Evolutionary conservation across 2,797 vertebrate genomes (phyloP), one percentile per base, ranked within the genome.

Genomic region (Onychomys leucogaster): DNA sequence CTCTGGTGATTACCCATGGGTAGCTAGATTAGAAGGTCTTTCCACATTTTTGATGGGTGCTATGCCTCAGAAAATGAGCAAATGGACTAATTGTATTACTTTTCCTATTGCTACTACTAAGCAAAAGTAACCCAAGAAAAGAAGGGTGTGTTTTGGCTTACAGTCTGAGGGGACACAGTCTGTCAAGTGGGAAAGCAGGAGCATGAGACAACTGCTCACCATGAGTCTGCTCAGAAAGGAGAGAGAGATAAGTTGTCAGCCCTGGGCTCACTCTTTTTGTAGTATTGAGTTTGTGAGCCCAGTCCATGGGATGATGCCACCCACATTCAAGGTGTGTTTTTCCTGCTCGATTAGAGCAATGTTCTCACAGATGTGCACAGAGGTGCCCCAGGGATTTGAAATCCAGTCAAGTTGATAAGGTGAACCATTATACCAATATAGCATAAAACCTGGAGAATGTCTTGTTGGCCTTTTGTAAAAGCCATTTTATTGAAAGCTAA

Each of bases 31-130:
- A 63, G 57, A 65, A 41, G 11, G 63, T 43, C 82, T 52, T 90
- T 63, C 55, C 65, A 55, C 52, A 9, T 11, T 90, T 59, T 78
- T 49, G 21, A 67, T 90, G 65, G 61, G 27, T 86, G 65, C 17
- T 81, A 32, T 55, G 85, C 71, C 57, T 89, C n/a, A 93, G 78
- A 95, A 32, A 73, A 89, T 78, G 93, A 81, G 34, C 43, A 84
- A 86, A 49, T 3, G 73, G 19, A 87, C 46, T 12, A 43, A 14
- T 5, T 14, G 6, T 59, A 23, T 37, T 75, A 12, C 52, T 43
- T 88, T 75, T 43, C 69, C 57, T 43, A 27, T 73, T 0, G 0
- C 11, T 32, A 52, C 41, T 27, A 19, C 25, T 87, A 73, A 69
- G 17, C 17, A 59, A 59, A 87, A 75, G 10, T 41, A 59, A 21